Conservation (phyloP, 2,797 vertebrate species). For the Oreochromis mossambicus region DNA sequence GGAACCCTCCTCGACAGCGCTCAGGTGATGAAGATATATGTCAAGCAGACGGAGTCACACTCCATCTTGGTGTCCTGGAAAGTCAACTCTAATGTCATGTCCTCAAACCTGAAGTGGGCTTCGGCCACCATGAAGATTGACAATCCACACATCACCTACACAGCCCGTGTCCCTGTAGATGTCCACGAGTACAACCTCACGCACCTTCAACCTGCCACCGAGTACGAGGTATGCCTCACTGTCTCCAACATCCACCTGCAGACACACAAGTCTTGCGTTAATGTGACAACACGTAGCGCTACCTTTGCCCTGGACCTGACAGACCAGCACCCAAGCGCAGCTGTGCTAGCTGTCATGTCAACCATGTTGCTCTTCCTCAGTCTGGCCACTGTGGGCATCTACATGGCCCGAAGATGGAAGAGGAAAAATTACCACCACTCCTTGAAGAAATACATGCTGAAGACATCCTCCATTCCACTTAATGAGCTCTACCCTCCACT, state of each 20-base stretch:
- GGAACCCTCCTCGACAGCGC: slow-evolving; percentile 89
- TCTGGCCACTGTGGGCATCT: slow-evolving; percentile 86
- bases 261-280: slow-evolving; percentile 94
- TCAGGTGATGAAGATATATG: slow-evolving; percentile 94
- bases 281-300: slow-evolving; percentile 88
- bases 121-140: slow-evolving; percentile 98
- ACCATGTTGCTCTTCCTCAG: slow-evolving; percentile 91
- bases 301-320: slow-evolving; percentile 88
- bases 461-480: slow-evolving; percentile 96
- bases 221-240: slow-evolving; percentile 95
- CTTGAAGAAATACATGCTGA: slow-evolving; percentile 99
- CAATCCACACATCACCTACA: slow-evolving; percentile 97
- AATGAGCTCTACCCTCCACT: slow-evolving; percentile 98
- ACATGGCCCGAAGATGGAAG: slow-evolving; percentile 88
- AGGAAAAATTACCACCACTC: slow-evolving; percentile 98
- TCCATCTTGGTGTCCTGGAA: slow-evolving; percentile 98
- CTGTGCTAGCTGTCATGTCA: slow-evolving; percentile 90
- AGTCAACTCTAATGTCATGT: slow-evolving; percentile 91
- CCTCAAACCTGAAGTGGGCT: slow-evolving; percentile 95
- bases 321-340: slow-evolving; percentile 87
- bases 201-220: slow-evolving; percentile 91
- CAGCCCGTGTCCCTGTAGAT: slow-evolving; percentile 93
- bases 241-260: slow-evolving; percentile 93
- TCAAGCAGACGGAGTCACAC: slow-evolving; percentile 92
- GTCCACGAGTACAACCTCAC: slow-evolving; percentile 98